A percentile compares a stretch with the other conserved stretches of the same genome.
Conservation (phyloP, 2,888 invertebrate species). For the Polylopha cassiicola region DNA sequence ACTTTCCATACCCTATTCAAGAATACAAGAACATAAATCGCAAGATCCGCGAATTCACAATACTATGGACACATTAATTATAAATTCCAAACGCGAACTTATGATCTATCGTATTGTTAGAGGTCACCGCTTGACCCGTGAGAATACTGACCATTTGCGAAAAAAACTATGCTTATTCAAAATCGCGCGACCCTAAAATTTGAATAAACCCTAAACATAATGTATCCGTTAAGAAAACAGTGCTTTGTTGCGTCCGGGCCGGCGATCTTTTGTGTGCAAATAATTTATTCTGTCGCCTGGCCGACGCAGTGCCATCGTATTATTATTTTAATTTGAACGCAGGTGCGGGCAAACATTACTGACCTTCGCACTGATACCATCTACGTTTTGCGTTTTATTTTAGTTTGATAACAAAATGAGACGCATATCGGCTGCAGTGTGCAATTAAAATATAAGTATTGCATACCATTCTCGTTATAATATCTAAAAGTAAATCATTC, state of each 20-base stretch:
- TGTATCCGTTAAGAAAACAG: slow-evolving; percentile 61
- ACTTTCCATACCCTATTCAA: slow-evolving; percentile 58
- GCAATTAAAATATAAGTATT: too few relatives aligned
- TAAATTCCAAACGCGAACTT: slow-evolving; percentile 61
- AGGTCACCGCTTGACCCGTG: slow-evolving; percentile 75
- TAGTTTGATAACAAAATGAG: slow-evolving; percentile 12
- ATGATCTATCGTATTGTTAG: slow-evolving; percentile 60
- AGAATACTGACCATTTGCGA: slow-evolving; percentile 52
- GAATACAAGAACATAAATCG: slow-evolving; percentile 41
- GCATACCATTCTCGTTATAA: too few relatives aligned
- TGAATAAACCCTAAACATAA: slow-evolving; percentile 55
- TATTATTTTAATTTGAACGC: slow-evolving; percentile 63
- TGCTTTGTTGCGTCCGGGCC: slow-evolving; percentile 43
- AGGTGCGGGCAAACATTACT: slow-evolving; percentile 65
- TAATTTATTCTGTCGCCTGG: slow-evolving; percentile 65
- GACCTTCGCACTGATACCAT: slow-evolving; percentile 46
- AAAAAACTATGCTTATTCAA: slow-evolving; percentile 27
- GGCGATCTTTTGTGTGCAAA: slow-evolving; percentile 55
- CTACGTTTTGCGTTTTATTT: slow-evolving; percentile 14
- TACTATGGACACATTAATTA: slow-evolving; percentile 69
- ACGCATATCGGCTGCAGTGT: slow-evolving; percentile 5
- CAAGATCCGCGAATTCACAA: slow-evolving; percentile 62
- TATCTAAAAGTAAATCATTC: too few relatives aligned
- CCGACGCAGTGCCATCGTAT: slow-evolving; percentile 53
- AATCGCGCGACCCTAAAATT: slow-evolving; percentile 65